These are phyloP conservation scores for Neodiprion lecontei DNA, from an alignment of 1,140 invertebrate species.

Conservation along the genomic window DNA sequence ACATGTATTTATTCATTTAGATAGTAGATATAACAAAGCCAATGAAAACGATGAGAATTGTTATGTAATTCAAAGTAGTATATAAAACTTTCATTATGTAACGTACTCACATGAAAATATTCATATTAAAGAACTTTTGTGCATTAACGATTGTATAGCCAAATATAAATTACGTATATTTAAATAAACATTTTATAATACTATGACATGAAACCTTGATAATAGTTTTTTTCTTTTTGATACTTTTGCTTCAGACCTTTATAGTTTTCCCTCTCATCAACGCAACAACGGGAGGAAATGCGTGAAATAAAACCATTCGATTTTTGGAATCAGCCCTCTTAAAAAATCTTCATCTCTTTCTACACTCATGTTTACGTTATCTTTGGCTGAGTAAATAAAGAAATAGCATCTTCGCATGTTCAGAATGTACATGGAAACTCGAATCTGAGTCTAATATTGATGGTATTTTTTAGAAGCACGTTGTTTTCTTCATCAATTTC, in stretches of 20 bases:
- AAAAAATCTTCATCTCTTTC: slow-evolving; percentile 18
- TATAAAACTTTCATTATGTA: no score
- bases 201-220: no score
- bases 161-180: no score
- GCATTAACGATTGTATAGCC: no score
- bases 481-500: slow-evolving; percentile 6
- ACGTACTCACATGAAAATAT: no score
- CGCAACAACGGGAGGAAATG: slow-evolving; percentile 9
- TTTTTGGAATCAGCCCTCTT: not conserved
- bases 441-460: slow-evolving; percentile 28
- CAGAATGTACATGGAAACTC: slow-evolving; percentile 29
- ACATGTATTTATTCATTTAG: not conserved
- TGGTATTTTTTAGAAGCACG: not conserved
- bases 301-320: slow-evolving; percentile 20
- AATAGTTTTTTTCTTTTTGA: no score
- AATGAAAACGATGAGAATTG: no score
- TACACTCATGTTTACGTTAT: slow-evolving; percentile 16
- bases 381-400: slow-evolving; percentile 19
- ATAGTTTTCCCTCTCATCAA: slow-evolving; percentile 3
- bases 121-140: no score
- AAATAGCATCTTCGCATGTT: slow-evolving; percentile 21
- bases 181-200: no score
- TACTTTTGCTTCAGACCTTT: not conserved
- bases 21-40: not conserved
- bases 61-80: no score